Evolutionary conservation across 2,888 invertebrate genomes (phyloP).

Genomic region (Caenorhabditis sp.): DNA sequence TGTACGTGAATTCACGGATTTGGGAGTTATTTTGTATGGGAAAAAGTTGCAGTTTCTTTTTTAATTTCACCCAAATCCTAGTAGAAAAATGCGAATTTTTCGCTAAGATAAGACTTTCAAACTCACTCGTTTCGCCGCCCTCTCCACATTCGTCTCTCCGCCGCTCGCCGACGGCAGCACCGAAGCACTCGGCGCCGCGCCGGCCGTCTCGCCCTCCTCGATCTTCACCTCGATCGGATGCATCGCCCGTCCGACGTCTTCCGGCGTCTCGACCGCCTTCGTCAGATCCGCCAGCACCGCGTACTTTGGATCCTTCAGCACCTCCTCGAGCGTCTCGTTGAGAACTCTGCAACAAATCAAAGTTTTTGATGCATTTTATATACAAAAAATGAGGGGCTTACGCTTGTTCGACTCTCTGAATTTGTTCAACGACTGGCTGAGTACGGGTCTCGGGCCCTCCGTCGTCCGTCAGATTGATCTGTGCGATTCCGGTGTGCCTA

Average conservation of each 20-base stretch:
- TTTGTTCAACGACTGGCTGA: constrained; percentile 16
- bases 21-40: not conserved
- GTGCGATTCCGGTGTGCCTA: too few relatives aligned
- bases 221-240: constrained; percentile 61
- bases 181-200: constrained; percentile 2
- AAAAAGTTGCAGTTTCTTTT: too few relatives aligned
- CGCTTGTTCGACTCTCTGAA: constrained; percentile 8
- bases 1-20: too few relatives aligned
- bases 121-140: constrained; percentile 58
- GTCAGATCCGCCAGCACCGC: constrained; percentile 23
- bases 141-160: constrained; percentile 56
- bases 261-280: not conserved
- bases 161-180: constrained; percentile 23
- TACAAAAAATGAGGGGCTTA: not conserved
- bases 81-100: too few relatives aligned
- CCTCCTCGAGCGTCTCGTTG: constrained; percentile 8
- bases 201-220: constrained; percentile 32
- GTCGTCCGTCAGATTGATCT: not conserved
- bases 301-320: constrained; percentile 44
- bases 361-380: not conserved
- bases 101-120: constrained; percentile 1
- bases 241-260: constrained; percentile 5
- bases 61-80: not conserved
- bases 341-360: constrained; percentile 12
- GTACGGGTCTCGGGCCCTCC: not conserved